These are phyloP conservation scores for Trichoplusia ni DNA, from an alignment of 1,140 invertebrate species.

Conservation along the genomic window DNA sequence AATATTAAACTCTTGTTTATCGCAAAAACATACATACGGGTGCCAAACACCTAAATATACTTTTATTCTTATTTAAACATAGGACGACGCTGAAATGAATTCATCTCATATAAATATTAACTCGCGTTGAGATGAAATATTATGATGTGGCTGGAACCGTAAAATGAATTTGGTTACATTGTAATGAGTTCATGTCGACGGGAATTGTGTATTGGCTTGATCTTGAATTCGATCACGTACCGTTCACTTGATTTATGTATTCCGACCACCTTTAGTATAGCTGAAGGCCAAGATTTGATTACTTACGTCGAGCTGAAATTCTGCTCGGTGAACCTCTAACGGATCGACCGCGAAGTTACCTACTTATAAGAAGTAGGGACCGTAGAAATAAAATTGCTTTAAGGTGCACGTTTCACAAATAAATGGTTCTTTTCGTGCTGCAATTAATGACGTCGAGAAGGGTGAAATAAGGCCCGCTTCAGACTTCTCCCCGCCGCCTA, in stretches of 20 bases:
- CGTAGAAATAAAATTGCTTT: slow-evolving; percentile 32
- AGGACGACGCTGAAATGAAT: slow-evolving; percentile 42
- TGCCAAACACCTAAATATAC: slow-evolving; percentile 39
- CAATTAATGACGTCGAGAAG: slow-evolving; percentile 35
- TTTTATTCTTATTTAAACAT: slow-evolving; percentile 50
- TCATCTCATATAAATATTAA: slow-evolving; percentile 49
- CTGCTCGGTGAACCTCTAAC: slow-evolving; percentile 55
- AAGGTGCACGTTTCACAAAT: slow-evolving; percentile 34
- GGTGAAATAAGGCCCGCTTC: slow-evolving; percentile 30
- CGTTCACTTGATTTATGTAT: slow-evolving; percentile 77
- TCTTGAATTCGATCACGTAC: slow-evolving; percentile 77
- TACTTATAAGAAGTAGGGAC: slow-evolving; percentile 34
- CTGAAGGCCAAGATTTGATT: slow-evolving; percentile 73
- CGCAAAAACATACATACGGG: slow-evolving; percentile 29
- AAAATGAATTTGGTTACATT: slow-evolving; percentile 79
- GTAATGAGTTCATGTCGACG: slow-evolving; percentile 75
- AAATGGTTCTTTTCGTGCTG: slow-evolving; percentile 34
- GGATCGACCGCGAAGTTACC: slow-evolving; percentile 38
- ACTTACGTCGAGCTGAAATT: slow-evolving; percentile 59
- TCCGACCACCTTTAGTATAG: slow-evolving; percentile 72
- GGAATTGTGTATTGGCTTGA: slow-evolving; percentile 70
- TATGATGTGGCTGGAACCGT: slow-evolving; percentile 64
- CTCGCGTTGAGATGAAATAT: slow-evolving; percentile 66
- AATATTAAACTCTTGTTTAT: slow-evolving; percentile 35
- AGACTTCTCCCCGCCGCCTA: slow-evolving; percentile 24